Evolutionary conservation across 2,888 invertebrate species (phyloP).

Genomic region (Amiota mariae): DNA sequence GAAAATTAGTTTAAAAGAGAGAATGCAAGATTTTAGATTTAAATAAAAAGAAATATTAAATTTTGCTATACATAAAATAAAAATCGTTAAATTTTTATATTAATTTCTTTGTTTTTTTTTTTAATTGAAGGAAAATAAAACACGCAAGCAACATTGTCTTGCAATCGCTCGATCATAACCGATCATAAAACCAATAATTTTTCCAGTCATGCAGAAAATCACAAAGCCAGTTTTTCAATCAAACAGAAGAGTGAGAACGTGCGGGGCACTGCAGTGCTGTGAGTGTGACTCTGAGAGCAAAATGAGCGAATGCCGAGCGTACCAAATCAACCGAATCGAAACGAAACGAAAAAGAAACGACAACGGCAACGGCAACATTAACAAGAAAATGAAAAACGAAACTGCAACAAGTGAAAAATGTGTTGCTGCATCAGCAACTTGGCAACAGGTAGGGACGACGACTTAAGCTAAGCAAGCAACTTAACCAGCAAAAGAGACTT

Average conservation of each 20-base stretch:
- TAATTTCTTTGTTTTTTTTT: no score
- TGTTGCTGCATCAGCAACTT: constrained; percentile 50
- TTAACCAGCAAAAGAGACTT: not conserved
- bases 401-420: constrained; percentile 70
- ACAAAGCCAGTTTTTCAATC: constrained; percentile 24
- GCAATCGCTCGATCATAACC: constrained; percentile 4
- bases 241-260: not conserved
- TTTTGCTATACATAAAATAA: no score
- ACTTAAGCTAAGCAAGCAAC: not conserved
- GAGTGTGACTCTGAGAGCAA: not conserved
- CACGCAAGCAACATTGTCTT: no score
- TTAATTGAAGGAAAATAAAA: no score
- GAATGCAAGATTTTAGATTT: no score
- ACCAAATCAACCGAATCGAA: constrained; percentile 18
- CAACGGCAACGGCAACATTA: constrained; percentile 2
- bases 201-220: constrained; percentile 31
- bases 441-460: constrained; percentile 53
- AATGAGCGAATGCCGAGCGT: constrained; percentile 38
- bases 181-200: constrained; percentile 25
- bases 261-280: not conserved
- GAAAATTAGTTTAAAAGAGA: no score
- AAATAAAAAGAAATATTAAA: no score
- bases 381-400: constrained; percentile 67
- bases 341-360: constrained; percentile 1
- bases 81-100: no score